Percentiles rank a stretch among this genome's conserved stretches.
Conservation (phyloP, 2,888 invertebrate genomes). For the Sisyra nigra region DNA sequence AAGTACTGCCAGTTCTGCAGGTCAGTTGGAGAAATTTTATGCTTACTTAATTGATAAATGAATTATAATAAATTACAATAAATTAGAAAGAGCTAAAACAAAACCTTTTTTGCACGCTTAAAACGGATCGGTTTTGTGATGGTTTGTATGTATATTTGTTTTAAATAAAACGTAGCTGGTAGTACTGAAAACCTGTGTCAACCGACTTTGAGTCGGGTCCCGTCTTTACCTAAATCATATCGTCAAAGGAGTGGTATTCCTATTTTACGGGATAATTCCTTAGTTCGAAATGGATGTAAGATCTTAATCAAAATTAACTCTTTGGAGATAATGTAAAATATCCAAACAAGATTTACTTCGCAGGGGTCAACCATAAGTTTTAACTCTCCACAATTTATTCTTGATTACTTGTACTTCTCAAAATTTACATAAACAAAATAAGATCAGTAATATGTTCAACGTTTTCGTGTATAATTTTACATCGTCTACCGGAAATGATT, state of each 20-base stretch:
- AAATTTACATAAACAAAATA: no score
- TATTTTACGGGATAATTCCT: constrained; percentile 22
- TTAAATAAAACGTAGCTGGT: constrained; percentile 23
- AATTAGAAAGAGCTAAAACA: no score
- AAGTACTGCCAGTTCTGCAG: constrained; percentile 28
- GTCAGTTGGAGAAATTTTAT: constrained; percentile 18
- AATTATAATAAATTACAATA: no score
- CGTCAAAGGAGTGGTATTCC: constrained; percentile 43
- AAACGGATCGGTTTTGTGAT: background rate
- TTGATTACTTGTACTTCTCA: no score
- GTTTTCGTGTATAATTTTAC: no score
- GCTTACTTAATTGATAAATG: constrained; percentile 2
- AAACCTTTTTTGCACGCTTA: constrained; percentile 7
- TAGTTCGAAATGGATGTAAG: constrained; percentile 9
- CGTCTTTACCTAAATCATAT: constrained; percentile 40
- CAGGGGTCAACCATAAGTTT: no score
- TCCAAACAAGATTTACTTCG: no score
- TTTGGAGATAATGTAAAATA: no score
- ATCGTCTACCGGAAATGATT: no score
- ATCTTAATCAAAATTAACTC: no score
- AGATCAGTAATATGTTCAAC: no score
- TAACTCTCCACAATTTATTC: no score
- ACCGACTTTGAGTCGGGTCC: constrained; percentile 35
- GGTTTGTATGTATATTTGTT: background rate
- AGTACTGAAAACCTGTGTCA: constrained; percentile 42